Percentiles rank a stretch among this genome's conserved stretches.
Conservation (phyloP, 2,797 vertebrate genomes). For the Petrocephalus sullivani region DNA sequence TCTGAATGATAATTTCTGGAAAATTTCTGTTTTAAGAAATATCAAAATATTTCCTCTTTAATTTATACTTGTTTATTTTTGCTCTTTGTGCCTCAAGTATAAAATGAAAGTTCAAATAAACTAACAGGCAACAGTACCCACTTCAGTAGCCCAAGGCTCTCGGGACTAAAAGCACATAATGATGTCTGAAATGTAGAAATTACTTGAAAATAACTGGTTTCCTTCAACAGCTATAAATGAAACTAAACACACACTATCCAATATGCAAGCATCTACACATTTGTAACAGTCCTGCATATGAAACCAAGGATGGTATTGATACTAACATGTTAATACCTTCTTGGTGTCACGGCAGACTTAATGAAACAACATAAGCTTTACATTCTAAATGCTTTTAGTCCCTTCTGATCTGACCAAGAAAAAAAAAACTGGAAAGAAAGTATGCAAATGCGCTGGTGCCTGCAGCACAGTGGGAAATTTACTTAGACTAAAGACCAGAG, state of each 20-base stretch:
- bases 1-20: not conserved
- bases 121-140: not conserved
- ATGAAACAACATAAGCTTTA: not conserved
- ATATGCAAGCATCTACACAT: not conserved
- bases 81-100: not conserved
- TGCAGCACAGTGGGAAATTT: not conserved
- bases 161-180: not conserved
- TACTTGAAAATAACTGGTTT: not conserved
- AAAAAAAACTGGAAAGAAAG: not conserved
- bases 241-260: not conserved
- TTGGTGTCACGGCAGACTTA: not conserved
- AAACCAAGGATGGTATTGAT: not conserved
- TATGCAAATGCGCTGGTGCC: not conserved
- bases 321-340: not conserved
- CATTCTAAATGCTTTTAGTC: not conserved
- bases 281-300: not conserved
- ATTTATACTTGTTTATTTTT: not conserved
- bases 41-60: constrained; percentile 6
- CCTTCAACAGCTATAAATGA: not conserved
- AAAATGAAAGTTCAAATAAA: not conserved
- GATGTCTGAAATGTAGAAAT: not conserved
- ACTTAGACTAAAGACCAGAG: constrained; percentile 22
- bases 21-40: too few species aligned
- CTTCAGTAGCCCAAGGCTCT: not conserved
- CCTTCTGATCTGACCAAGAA: not conserved